Base-by-base conservation (phyloP, 1,140 invertebrate species). In the Cotesia glomerata region DNA sequence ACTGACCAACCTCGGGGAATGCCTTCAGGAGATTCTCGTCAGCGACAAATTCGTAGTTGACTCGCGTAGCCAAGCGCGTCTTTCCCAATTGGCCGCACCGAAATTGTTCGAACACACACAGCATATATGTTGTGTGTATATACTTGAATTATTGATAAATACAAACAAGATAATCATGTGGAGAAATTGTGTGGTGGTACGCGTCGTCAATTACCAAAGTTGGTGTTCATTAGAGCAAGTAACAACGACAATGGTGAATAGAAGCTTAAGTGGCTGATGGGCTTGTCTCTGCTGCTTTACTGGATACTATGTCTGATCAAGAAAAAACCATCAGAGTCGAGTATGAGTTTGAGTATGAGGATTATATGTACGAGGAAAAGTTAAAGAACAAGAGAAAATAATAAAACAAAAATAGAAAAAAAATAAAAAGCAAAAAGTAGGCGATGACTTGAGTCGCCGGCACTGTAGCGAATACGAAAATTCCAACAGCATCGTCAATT, bases 21-120 rank as follows among this genome's bases (percentile, higher is more conserved):
- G 68, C 71, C 74, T 73, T 70, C 11, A 49, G 74, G 72, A 71
- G 73, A 72, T 73, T 73, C 74, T 66, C 51, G 67, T 52, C 71
- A 56, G 65, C 71, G 71, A 75, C 72, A 75, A 75, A 75, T 75
- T 75, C 71, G 74, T 71, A 75, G 74, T 73, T 75, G 71, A 75
- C 71, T 75, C 74, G 74, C 74, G 71, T 73, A 73, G 5, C 56
- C 11, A n/a, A 52, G 66, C 54, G 56, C 13, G 32, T 39, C 34
- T 26, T 26, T 64, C n/a, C 34, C 65, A 67, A 67, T 52, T 54
- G 62, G 13, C 13, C 39, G 13, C 34, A 9, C 39, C 39, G 49
- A 54, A 67, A 67, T 67, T 51, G 51, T 54, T 18, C 49, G 14
- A n/a, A 49, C 26, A 26, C 1, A 26, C 26, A 26, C 26, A 26